Conservation (phyloP, 2,888 invertebrate species). For the Tetropium fuscum region DNA sequence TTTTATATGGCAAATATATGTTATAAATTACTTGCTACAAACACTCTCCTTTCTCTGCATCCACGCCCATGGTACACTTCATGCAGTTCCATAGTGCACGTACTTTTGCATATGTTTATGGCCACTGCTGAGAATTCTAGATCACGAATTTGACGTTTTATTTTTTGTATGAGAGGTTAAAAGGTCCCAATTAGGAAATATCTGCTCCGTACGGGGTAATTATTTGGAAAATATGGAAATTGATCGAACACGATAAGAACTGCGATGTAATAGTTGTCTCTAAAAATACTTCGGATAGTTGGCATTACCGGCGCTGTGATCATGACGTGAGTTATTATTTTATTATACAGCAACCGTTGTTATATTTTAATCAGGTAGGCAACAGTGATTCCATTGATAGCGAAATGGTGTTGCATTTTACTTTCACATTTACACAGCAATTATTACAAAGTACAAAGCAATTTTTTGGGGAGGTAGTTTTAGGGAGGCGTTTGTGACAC, state of each 20-base stretch:
- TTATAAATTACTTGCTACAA: too few relatives aligned
- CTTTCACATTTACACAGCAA: too few relatives aligned
- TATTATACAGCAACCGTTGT: conserved; percentile 12
- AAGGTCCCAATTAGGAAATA: conserved; percentile 52
- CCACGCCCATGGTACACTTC: conserved; percentile 28
- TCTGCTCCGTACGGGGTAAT: conserved; percentile 42
- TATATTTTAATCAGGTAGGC: conserved; percentile 3
- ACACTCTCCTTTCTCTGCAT: not conserved
- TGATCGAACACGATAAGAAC: conserved; percentile 32
- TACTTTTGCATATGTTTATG: conserved; percentile 39
- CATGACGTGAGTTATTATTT: conserved; percentile 27
- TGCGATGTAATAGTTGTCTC: conserved; percentile 33
- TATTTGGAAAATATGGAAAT: conserved; percentile 34
- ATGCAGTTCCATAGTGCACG: conserved; percentile 27
- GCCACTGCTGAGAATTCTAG: conserved; percentile 37
- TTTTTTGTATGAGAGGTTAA: conserved; percentile 44
- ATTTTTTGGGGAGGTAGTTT: too few relatives aligned
- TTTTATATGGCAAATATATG: too few relatives aligned
- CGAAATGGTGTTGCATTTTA: too few relatives aligned
- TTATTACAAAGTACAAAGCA: too few relatives aligned
- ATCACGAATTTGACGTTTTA: conserved; percentile 54
- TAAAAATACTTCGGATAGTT: conserved; percentile 10
- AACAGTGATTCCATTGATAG: not conserved
- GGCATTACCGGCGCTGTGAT: conserved; percentile 30
- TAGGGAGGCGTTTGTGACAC: too few relatives aligned